Evolutionary conservation across 2,888 invertebrate species (phyloP).

Genomic region (Drosophila cracens): DNA sequence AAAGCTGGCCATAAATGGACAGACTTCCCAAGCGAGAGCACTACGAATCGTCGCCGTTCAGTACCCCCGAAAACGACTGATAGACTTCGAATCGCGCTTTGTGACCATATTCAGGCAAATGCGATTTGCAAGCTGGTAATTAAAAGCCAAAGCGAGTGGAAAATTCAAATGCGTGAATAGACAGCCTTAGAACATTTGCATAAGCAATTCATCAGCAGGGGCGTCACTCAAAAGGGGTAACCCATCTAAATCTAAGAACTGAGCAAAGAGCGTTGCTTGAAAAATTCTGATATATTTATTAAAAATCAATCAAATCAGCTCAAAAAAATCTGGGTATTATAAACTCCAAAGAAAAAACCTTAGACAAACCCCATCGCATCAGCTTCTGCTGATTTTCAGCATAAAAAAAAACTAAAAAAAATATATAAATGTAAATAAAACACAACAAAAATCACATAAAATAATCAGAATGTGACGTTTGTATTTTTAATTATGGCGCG

Average conservation of each 20-base stretch:
- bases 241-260: background rate
- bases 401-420: constrained; percentile 29
- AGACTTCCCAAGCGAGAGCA: constrained; percentile 65
- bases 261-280: background rate
- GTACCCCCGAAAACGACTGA: constrained; percentile 37
- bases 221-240: constrained; percentile 9
- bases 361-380: constrained; percentile 1
- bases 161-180: constrained; percentile 44
- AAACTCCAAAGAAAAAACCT: background rate
- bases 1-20: constrained; percentile 68
- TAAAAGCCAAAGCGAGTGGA: constrained; percentile 68
- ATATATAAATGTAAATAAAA: constrained; percentile 16
- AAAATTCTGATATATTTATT: background rate
- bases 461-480: constrained; percentile 68
- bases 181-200: constrained; percentile 70
- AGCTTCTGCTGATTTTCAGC: constrained; percentile 32
- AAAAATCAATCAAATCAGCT: no score
- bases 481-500: constrained; percentile 68
- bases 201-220: constrained; percentile 52
- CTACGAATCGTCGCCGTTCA: constrained; percentile 20
- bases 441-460: constrained; percentile 4
- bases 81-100: constrained; percentile 54
- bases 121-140: constrained; percentile 72
- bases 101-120: constrained; percentile 75
- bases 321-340: background rate